Evolutionary conservation across 1,140 invertebrate genomes (phyloP).

Genomic region (Pseudomyrmex pallidus): DNA sequence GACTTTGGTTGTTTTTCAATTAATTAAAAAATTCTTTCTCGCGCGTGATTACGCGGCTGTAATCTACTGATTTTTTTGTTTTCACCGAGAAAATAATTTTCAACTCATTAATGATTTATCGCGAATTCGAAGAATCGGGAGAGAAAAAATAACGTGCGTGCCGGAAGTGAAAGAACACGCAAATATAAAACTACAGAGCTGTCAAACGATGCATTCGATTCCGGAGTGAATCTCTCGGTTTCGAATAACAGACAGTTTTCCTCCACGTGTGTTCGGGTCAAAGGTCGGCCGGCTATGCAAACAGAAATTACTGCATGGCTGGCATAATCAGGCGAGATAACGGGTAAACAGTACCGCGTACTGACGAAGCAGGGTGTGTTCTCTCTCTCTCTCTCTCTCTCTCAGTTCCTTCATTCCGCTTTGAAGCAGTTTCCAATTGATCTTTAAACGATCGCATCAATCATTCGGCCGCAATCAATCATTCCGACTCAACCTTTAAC

Average conservation of each 20-base stretch:
- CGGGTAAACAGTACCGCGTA: background rate
- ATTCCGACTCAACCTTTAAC: background rate
- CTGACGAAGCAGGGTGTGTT: background rate
- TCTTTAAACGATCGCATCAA: slow-evolving; percentile 19
- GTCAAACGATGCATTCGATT: background rate
- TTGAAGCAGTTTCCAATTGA: background rate
- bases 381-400: no score
- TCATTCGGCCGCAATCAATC: background rate
- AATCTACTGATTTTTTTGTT: no score
- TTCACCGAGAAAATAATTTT: no score
- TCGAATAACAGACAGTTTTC: slow-evolving; percentile 1
- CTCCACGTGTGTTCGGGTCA: slow-evolving; percentile 2
- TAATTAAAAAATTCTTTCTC: slow-evolving; percentile 6
- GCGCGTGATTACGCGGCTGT: background rate
- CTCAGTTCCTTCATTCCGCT: slow-evolving; percentile 18
- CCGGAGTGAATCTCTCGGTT: slow-evolving; percentile 14
- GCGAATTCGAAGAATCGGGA: no score
- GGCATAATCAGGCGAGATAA: slow-evolving; percentile 23
- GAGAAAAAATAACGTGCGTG: background rate
- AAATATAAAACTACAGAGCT: slow-evolving; percentile 18
- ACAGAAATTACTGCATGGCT: slow-evolving; percentile 36
- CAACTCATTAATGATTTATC: no score
- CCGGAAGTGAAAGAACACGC: background rate
- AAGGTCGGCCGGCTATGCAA: slow-evolving; percentile 17
- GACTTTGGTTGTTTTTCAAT: slow-evolving; percentile 13